These are phyloP conservation scores for Argyrosomus regius DNA, from an alignment of 2,797 vertebrate species.

Conservation along the genomic window DNA sequence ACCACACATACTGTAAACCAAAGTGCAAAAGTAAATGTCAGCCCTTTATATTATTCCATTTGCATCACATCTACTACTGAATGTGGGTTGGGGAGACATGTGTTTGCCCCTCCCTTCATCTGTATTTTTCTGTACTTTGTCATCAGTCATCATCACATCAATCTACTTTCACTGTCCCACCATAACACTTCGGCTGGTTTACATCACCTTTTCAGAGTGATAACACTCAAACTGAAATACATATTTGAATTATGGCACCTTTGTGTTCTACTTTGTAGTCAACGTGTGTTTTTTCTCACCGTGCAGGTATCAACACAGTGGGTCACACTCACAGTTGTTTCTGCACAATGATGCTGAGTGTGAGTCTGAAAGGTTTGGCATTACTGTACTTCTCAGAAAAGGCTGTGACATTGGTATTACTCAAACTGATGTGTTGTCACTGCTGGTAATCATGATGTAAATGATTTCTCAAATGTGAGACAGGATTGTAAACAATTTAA, in stretches of 20 bases:
- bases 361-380: slow-evolving; percentile 45
- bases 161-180: background rate
- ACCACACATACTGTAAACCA: slow-evolving; percentile 61
- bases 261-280: slow-evolving; percentile 43
- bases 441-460: slow-evolving; percentile 42
- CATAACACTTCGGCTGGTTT: slow-evolving; percentile 9
- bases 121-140: slow-evolving; percentile 32
- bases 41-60: slow-evolving; percentile 63
- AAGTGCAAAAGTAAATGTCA: slow-evolving; percentile 73
- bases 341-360: slow-evolving; percentile 35
- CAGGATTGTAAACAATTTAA: background rate
- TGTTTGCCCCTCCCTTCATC: slow-evolving; percentile 40
- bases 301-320: slow-evolving; percentile 7
- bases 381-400: slow-evolving; percentile 64
- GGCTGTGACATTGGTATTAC: slow-evolving; percentile 43
- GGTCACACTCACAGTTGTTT: slow-evolving; percentile 45
- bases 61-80: slow-evolving; percentile 50
- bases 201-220: slow-evolving; percentile 11
- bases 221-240: slow-evolving; percentile 59
- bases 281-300: background rate
- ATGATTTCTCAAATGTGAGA: slow-evolving; percentile 30
- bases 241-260: slow-evolving; percentile 41
- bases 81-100: slow-evolving; percentile 50
- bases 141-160: slow-evolving; percentile 40
- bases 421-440: slow-evolving; percentile 60